Evolutionary conservation across 1,140 invertebrate species (phyloP).

Genomic region (Ephestia elutella): DNA sequence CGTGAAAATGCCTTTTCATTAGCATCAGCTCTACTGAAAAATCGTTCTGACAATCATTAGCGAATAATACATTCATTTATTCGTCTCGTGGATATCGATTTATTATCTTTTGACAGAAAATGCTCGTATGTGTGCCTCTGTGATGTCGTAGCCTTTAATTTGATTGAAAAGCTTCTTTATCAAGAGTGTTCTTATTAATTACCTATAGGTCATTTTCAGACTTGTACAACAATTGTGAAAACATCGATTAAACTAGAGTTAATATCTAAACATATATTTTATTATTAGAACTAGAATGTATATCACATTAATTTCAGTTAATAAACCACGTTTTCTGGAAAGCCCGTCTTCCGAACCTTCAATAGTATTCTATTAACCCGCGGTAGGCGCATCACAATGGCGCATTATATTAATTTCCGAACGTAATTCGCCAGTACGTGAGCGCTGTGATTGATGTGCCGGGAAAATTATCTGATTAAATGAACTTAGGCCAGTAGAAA

Average conservation of each 20-base stretch:
- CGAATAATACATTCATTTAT: background rate
- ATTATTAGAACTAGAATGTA: no score
- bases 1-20: conserved; percentile 70
- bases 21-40: conserved; percentile 64
- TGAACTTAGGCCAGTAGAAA: conserved; percentile 45
- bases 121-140: no score
- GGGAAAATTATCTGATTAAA: conserved; percentile 57
- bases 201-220: no score
- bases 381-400: background rate
- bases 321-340: background rate
- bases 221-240: no score
- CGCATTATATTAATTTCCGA: conserved; percentile 22
- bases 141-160: no score
- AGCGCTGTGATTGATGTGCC: conserved; percentile 53
- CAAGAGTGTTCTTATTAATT: no score
- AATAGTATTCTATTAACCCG: background rate
- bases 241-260: no score
- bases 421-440: conserved; percentile 29
- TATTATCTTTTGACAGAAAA: no score
- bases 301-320: background rate
- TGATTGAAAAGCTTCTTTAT: no score
- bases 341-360: background rate
- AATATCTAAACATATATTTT: no score
- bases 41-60: conserved; percentile 44
- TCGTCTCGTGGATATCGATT: no score